phyloP scores from a whole-genome alignment of 1,140 invertebrate genomes.

The Dendroctonus ponderosae region DNA sequence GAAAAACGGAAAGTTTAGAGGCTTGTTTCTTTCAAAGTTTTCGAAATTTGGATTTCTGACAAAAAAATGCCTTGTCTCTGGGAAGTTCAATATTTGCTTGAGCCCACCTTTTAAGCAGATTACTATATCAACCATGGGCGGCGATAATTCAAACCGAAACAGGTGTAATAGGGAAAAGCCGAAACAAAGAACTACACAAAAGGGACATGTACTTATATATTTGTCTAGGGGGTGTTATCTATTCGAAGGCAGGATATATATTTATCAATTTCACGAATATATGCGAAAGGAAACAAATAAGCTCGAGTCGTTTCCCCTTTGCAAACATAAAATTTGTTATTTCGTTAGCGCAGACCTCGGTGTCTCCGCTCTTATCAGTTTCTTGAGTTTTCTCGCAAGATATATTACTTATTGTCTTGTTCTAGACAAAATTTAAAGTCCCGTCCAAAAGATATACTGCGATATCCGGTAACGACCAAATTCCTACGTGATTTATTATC shows the following conservation, averaged over 20 bases:
- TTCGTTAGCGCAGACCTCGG: constrained; percentile 28
- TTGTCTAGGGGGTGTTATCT: constrained; percentile 23
- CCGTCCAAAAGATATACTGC: constrained; percentile 12
- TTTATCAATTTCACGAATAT: constrained; percentile 31
- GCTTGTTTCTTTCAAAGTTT: too few relatives aligned
- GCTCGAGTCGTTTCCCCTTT: constrained; percentile 14
- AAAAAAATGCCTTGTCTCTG: too few relatives aligned
- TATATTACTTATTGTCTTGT: constrained; percentile 29
- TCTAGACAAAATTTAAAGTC: constrained; percentile 30
- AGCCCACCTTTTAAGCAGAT: too few relatives aligned
- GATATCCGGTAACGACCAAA: too few relatives aligned
- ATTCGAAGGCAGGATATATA: constrained; percentile 24
- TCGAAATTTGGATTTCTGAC: too few relatives aligned
- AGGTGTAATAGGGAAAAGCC: constrained; percentile 11
- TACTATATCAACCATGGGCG: not conserved
- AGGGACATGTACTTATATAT: constrained; percentile 10
- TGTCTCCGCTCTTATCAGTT: constrained; percentile 28
- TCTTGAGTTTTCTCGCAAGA: constrained; percentile 24
- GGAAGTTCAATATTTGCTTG: too few relatives aligned
- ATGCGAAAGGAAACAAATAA: constrained; percentile 28
- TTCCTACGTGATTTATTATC: too few relatives aligned
- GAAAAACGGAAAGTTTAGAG: too few relatives aligned
- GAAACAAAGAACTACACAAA: constrained; percentile 16
- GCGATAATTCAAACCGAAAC: constrained; percentile 2
- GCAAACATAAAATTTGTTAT: constrained; percentile 31